Evolutionary conservation across 2,888 invertebrate genomes (phyloP).

Genomic region (Polymixis flavicincta): DNA sequence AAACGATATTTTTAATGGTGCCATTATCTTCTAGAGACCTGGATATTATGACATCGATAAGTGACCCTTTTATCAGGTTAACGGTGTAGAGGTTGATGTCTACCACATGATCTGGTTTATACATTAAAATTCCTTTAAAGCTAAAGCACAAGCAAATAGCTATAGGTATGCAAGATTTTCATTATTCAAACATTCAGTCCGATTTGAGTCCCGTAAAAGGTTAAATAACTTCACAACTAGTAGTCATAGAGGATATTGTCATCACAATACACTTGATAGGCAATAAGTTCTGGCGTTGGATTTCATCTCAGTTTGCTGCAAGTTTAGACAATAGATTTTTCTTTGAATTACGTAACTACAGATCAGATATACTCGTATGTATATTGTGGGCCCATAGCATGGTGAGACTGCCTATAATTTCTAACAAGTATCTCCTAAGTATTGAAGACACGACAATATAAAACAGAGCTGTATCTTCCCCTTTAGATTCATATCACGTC

Average conservation of each 20-base stretch:
- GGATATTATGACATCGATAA: neutral
- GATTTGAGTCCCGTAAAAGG: neutral
- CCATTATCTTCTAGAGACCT: neutral
- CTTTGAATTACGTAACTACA: neutral
- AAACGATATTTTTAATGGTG: slow-evolving; percentile 20
- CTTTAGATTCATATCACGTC: slow-evolving; percentile 63
- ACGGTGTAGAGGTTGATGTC: neutral
- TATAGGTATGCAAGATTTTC: neutral
- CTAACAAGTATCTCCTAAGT: slow-evolving; percentile 24
- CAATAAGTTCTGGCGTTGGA: neutral
- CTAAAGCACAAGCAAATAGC: neutral
- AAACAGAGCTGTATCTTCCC: slow-evolving; percentile 41
- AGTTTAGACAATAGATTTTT: neutral
- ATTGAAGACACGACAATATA: slow-evolving; percentile 40
- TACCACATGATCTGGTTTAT: neutral
- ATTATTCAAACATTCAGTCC: neutral
- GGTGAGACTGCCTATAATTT: slow-evolving; percentile 9
- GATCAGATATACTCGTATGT: too few relatives aligned
- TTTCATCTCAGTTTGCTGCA: neutral
- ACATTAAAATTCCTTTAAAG: too few relatives aligned
- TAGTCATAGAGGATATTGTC: neutral
- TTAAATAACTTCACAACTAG: neutral
- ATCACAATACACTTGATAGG: neutral
- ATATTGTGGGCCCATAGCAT: neutral
- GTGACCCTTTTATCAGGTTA: neutral